Conservation (phyloP, 2,113 vertebrate genomes). For the Prolemur simus region DNA sequence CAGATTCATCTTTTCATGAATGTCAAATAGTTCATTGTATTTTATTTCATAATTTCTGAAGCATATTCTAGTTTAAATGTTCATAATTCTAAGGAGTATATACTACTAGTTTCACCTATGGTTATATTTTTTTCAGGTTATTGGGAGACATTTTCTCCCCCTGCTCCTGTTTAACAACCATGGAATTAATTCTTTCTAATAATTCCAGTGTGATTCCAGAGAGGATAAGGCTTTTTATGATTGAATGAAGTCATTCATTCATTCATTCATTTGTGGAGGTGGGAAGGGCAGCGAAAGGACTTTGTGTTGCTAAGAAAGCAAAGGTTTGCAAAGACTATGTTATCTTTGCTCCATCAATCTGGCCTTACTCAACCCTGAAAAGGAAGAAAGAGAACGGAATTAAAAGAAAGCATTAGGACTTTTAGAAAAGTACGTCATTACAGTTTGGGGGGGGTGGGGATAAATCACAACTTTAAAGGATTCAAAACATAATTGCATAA, state of each 20-base stretch:
- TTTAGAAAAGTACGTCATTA: background rate
- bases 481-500: background rate
- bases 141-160: background rate
- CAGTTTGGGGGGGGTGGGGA: background rate
- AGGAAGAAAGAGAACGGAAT: background rate
- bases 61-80: background rate
- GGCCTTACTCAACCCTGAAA: slow-evolving; percentile 26
- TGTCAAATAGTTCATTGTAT: slow-evolving; percentile 4
- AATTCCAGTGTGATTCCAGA: background rate
- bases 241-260: background rate
- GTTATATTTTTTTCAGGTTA: background rate
- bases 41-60: slow-evolving; percentile 12
- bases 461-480: background rate
- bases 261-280: background rate
- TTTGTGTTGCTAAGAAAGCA: slow-evolving; percentile 18
- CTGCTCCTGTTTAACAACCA: background rate
- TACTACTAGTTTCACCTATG: background rate
- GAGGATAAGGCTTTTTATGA: background rate
- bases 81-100: background rate
- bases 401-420: background rate
- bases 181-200: background rate
- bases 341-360: slow-evolving; percentile 31
- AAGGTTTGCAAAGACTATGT: background rate
- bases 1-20: background rate
- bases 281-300: background rate